These are phyloP conservation scores for Smithornis capensis DNA, from an alignment of 2,113 vertebrate genomes.

Conservation along the genomic window DNA sequence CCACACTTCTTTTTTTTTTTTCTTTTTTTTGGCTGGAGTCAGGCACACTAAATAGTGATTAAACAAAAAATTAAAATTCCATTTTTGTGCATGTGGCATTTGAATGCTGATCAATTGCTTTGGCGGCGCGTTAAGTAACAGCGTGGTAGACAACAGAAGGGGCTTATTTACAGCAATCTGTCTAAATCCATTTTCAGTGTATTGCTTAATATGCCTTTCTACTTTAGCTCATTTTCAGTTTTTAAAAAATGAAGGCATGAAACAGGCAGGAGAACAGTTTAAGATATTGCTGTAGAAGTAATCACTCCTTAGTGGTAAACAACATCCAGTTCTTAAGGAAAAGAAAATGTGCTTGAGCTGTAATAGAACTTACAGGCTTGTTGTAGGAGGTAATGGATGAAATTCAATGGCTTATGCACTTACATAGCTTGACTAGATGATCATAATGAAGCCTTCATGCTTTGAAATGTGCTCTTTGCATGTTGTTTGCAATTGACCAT, in stretches of 20 bases:
- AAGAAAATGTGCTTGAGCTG: slow-evolving; percentile 29
- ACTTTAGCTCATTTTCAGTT: slow-evolving; percentile 50
- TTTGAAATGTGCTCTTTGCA: not conserved
- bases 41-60: slow-evolving; percentile 62
- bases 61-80: slow-evolving; percentile 74
- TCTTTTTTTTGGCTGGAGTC: slow-evolving; percentile 29
- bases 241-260: slow-evolving; percentile 40
- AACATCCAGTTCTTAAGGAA: slow-evolving; percentile 29
- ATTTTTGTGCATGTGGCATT: slow-evolving; percentile 57
- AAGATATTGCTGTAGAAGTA: slow-evolving; percentile 42
- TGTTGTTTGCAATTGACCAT: not conserved
- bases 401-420: not conserved
- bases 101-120: slow-evolving; percentile 55
- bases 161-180: slow-evolving; percentile 63
- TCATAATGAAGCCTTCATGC: not conserved
- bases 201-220: slow-evolving; percentile 64
- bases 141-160: slow-evolving; percentile 54
- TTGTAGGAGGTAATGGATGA: not conserved
- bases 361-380: not conserved
- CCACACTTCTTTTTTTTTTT: not conserved
- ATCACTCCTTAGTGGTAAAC: slow-evolving; percentile 34
- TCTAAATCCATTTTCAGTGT: slow-evolving; percentile 62
- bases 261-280: slow-evolving; percentile 14
- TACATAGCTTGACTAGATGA: not conserved
- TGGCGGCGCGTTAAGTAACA: slow-evolving; percentile 47